Evolutionary conservation across 2,797 vertebrate species (phyloP).

Genomic region (Molothrus ater): DNA sequence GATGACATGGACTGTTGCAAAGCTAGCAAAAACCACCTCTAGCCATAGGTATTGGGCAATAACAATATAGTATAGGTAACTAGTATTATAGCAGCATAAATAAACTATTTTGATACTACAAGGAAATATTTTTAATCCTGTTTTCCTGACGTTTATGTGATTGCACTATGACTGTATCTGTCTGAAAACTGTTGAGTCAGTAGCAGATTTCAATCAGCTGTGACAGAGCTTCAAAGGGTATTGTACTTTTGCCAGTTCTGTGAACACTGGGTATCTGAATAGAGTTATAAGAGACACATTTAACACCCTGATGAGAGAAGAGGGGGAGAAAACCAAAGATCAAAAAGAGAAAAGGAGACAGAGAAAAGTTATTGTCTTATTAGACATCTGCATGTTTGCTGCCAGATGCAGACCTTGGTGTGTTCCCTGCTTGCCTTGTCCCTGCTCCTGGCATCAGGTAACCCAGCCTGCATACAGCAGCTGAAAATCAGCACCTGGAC

Average conservation of each 20-base stretch:
- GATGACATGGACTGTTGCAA: not conserved
- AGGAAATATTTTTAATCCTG: not conserved
- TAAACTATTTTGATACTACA: not conserved
- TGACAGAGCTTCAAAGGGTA: not conserved
- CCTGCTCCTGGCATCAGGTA: not conserved
- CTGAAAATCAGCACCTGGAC: not conserved
- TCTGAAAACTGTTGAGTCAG: not conserved
- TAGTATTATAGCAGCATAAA: not conserved
- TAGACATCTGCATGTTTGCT: not conserved
- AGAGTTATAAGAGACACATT: not conserved
- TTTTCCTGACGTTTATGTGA: not conserved
- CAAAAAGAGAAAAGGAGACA: not conserved
- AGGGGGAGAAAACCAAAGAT: not conserved
- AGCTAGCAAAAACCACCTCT: not conserved
- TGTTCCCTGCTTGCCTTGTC: not conserved
- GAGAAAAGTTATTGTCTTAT: not conserved
- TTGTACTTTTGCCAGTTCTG: not conserved
- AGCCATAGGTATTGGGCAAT: not conserved
- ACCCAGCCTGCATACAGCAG: not conserved
- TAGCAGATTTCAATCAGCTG: not conserved
- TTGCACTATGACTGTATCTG: not conserved
- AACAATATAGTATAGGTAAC: not conserved
- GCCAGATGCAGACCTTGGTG: accelerated
- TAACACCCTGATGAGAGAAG: not conserved
- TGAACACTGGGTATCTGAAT: not conserved